These are phyloP conservation scores for Alentia gelatinosa DNA, from an alignment of 2,888 invertebrate genomes.

Conservation along the genomic window DNA sequence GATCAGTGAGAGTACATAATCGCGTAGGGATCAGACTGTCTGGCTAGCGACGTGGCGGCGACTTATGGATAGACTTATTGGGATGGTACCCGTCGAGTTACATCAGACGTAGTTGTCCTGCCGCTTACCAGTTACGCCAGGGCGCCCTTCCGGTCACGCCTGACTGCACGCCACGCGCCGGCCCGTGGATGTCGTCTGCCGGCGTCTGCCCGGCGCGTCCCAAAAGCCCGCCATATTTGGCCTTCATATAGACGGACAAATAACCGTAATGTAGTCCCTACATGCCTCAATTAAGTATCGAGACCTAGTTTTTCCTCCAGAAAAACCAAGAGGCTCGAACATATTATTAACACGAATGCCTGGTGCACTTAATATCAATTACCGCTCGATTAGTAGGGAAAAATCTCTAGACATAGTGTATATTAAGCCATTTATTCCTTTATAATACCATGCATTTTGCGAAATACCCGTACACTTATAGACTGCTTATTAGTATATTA, in stretches of 20 bases:
- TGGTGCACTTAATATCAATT: no score
- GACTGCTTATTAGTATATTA: no score
- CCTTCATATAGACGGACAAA: neutral
- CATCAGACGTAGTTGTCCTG: neutral
- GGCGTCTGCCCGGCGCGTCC: neutral
- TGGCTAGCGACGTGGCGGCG: neutral
- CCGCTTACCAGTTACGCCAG: neutral
- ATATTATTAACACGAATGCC: no score
- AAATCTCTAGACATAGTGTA: no score
- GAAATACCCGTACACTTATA: no score
- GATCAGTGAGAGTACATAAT: neutral
- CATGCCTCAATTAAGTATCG: no score
- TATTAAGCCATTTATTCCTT: no score
- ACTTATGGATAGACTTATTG: neutral
- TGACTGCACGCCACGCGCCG: neutral
- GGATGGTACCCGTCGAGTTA: constrained; percentile 2
- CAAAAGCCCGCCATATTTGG: neutral
- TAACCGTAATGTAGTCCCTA: neutral
- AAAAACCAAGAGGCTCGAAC: no score
- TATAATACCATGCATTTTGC: no score
- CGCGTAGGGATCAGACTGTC: neutral
- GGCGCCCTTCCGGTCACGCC: neutral
- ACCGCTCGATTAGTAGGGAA: no score
- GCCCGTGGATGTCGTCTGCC: neutral
- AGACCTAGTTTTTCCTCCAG: no score